A percentile compares a stretch with the other conserved stretches of the same genome.
These are phyloP conservation scores for Triplophysa bombifrons DNA, from an alignment of 2,797 vertebrate genomes.

Conservation along the genomic window DNA sequence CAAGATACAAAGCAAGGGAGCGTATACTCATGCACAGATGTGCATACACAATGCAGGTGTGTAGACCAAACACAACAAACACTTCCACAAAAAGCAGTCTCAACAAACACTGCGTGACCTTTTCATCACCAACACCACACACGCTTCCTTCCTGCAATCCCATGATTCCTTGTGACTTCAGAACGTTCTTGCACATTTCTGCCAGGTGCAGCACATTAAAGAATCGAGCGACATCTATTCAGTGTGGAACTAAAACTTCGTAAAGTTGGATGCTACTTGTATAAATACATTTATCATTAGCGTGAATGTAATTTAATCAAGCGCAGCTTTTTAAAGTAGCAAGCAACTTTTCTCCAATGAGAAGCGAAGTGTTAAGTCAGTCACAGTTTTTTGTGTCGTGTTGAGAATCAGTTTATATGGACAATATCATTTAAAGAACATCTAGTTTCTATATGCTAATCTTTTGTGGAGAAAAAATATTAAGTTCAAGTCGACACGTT, in stretches of 20 bases:
- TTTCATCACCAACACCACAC: slow-evolving; percentile 12
- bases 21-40: neutral
- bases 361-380: neutral
- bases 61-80: slow-evolving; percentile 26
- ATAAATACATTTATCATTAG: neutral
- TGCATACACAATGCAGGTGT: neutral
- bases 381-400: neutral
- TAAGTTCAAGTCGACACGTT: too few species aligned
- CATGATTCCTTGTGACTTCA: neutral
- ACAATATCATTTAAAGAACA: neutral
- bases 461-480: too few species aligned
- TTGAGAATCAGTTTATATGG: neutral
- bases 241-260: neutral
- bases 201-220: neutral
- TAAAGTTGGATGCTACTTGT: neutral
- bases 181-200: neutral
- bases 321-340: neutral
- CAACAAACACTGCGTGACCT: slow-evolving; percentile 20
- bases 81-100: slow-evolving; percentile 3
- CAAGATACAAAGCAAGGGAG: slow-evolving; percentile 40
- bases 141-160: slow-evolving; percentile 25
- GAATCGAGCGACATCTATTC: slow-evolving; percentile 2
- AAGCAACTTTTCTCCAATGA: neutral
- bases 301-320: neutral
- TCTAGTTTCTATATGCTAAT: neutral